Evolutionary conservation across 2,797 vertebrate genomes (phyloP), one percentile per base, ranked within the genome.

Genomic region (Xiphophorus birchmanni): DNA sequence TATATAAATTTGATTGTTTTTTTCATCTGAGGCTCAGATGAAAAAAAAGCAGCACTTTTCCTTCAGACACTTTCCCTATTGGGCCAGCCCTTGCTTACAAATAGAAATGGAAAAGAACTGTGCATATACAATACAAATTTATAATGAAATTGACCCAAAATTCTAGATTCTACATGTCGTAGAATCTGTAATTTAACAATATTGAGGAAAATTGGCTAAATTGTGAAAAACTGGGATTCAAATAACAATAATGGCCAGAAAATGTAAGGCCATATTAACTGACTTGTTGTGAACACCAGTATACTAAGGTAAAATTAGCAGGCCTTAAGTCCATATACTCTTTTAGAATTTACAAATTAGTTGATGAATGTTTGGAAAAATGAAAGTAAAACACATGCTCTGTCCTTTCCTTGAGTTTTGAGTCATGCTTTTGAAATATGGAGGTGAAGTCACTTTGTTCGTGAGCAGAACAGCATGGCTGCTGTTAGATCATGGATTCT

Each of bases 401-500:
- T 37, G 44, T 6, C 15, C n/a, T 10, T 73, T 32, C 15, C n/a
- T 48, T 48, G 23, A 47, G 12, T 9, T 17, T 17, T 47, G 5
- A 26, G 4, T 45, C 26, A 13, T 72, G 26, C 5, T 63, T 69
- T 17, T 60, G n/a, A 60, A 60, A 60, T 35, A 29, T 4, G 45
- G 76, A 21, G 18, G 12, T 35, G 37, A 71, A 45, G 69, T 15
- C 15, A 71, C 3, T 52, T 40, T 75, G 37, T 75, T 2, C 6
- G 3, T 54, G 10, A 45, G 23, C 15, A 82, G 40, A 12, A 15
- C 35, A 29, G 21, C 54, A 45, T 74, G 15, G 63, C 48, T 78
- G 60, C 71, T 76, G 17, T 58, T 60, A 0, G 63, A 80, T 23
- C 15, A 8, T 26, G 50, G 48, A 60, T 76, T 73, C 77, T 78